These are phyloP conservation scores for Telmatochromis brichardi DNA, from an alignment of 2,113 vertebrate genomes.

Conservation along the genomic window DNA sequence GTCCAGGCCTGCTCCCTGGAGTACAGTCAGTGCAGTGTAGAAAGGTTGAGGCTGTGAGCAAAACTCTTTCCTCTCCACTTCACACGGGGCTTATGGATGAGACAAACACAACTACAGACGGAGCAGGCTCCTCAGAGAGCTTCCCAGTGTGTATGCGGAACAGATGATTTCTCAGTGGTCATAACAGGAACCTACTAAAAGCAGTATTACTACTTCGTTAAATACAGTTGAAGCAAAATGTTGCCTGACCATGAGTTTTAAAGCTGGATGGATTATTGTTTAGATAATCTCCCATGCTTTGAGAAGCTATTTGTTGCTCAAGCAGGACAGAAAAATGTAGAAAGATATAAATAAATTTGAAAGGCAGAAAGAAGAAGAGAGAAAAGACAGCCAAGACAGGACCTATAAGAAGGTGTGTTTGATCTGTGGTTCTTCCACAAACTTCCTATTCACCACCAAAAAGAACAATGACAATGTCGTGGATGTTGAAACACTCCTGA, in stretches of 20 bases:
- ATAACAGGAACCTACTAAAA: conserved; percentile 26
- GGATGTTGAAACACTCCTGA: background rate
- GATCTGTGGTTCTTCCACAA: conserved; percentile 14
- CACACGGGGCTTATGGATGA: conserved; percentile 48
- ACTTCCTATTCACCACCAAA: background rate
- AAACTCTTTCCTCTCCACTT: conserved; percentile 62
- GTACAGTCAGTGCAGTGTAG: conserved; percentile 22
- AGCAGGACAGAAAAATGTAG: background rate
- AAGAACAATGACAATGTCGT: conserved; percentile 8
- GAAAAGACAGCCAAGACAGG: background rate
- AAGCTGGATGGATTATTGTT: background rate
- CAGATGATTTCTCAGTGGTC: conserved; percentile 27
- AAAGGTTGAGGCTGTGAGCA: conserved; percentile 27
- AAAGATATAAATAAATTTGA: conserved; percentile 28
- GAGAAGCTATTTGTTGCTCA: background rate
- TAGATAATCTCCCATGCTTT: background rate
- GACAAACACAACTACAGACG: conserved; percentile 51
- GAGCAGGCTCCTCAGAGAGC: conserved; percentile 28
- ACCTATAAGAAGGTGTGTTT: background rate
- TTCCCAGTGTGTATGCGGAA: background rate
- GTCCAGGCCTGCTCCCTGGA: conserved; percentile 40
- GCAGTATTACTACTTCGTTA: background rate
- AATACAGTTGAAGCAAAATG: background rate
- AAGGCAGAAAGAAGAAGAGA: background rate
- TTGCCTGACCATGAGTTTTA: background rate